These are phyloP conservation scores for Bovichtus variegatus DNA, from an alignment of 2,797 vertebrate species.

Conservation along the genomic window DNA sequence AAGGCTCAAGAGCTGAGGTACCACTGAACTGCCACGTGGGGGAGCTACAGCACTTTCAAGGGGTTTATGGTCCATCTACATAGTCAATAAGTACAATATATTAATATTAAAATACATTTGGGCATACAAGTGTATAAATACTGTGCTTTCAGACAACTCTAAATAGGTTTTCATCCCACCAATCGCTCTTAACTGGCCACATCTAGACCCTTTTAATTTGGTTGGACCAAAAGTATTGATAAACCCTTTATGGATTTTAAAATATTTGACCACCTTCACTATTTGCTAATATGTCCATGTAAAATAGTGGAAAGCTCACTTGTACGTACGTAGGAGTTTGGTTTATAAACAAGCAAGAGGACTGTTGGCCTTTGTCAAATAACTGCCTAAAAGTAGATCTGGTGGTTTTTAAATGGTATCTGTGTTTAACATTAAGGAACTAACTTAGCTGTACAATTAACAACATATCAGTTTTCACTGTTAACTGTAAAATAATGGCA, in stretches of 20 bases:
- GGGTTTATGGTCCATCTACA: background rate
- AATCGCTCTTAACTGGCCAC: background rate
- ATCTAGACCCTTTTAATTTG: background rate
- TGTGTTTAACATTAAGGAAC: background rate
- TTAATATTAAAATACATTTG: background rate
- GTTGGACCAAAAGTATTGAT: background rate
- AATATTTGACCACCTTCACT: background rate
- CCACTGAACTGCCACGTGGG: slow-evolving; percentile 48
- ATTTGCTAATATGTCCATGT: background rate
- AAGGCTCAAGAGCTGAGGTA: slow-evolving; percentile 8
- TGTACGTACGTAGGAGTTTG: background rate
- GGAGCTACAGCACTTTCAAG: slow-evolving; percentile 38
- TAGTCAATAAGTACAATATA: background rate
- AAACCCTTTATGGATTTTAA: background rate
- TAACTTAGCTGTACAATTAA: background rate
- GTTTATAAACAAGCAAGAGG: background rate
- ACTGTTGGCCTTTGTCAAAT: background rate
- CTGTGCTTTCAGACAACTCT: background rate
- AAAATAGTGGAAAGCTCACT: background rate
- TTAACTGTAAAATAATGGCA: background rate
- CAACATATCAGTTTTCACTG: background rate
- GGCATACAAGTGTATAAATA: background rate
- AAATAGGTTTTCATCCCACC: background rate
- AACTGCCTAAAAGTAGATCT: background rate
- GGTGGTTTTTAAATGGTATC: background rate